Conservation (phyloP, 2,888 invertebrate genomes). For the Microctonus aethiopoides region DNA sequence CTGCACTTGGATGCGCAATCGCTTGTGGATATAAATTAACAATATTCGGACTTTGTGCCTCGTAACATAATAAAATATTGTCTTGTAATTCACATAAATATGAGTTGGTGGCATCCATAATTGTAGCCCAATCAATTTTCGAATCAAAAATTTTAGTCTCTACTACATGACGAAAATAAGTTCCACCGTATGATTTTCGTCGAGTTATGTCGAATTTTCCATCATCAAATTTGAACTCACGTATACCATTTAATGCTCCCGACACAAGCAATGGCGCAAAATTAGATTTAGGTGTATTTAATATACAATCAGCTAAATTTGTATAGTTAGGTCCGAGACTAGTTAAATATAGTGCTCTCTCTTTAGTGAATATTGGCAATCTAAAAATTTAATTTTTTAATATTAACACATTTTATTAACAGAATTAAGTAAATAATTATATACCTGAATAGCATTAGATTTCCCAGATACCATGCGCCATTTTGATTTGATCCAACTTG, state of each 20-base stretch:
- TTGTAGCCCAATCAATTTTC: slow-evolving; percentile 73
- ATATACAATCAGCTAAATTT: slow-evolving; percentile 67
- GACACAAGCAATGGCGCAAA: slow-evolving; percentile 62
- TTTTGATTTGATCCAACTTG: slow-evolving; percentile 63
- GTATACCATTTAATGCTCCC: slow-evolving; percentile 59
- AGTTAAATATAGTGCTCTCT: slow-evolving; percentile 71
- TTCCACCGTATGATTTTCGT: slow-evolving; percentile 60
- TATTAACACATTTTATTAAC: neutral
- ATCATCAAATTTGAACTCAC: slow-evolving; percentile 58
- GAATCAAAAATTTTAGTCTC: slow-evolving; percentile 62
- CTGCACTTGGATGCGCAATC: slow-evolving; percentile 63
- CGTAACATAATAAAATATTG: slow-evolving; percentile 72
- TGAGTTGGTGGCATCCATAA: slow-evolving; percentile 70
- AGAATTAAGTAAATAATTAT: neutral
- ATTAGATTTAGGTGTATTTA: slow-evolving; percentile 61
- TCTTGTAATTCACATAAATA: slow-evolving; percentile 73
- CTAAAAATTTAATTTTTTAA: slow-evolving; percentile 52
- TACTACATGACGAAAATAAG: slow-evolving; percentile 54
- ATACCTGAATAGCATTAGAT: slow-evolving; percentile 69
- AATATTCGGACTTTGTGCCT: slow-evolving; percentile 73
- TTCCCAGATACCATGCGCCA: slow-evolving; percentile 70
- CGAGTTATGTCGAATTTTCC: slow-evolving; percentile 58
- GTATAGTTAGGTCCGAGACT: slow-evolving; percentile 70
- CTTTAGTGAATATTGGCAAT: slow-evolving; percentile 69
- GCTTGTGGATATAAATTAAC: slow-evolving; percentile 69